These are phyloP conservation scores for Pseudochromis fuscus DNA, from an alignment of 2,797 vertebrate genomes.

Conservation along the genomic window DNA sequence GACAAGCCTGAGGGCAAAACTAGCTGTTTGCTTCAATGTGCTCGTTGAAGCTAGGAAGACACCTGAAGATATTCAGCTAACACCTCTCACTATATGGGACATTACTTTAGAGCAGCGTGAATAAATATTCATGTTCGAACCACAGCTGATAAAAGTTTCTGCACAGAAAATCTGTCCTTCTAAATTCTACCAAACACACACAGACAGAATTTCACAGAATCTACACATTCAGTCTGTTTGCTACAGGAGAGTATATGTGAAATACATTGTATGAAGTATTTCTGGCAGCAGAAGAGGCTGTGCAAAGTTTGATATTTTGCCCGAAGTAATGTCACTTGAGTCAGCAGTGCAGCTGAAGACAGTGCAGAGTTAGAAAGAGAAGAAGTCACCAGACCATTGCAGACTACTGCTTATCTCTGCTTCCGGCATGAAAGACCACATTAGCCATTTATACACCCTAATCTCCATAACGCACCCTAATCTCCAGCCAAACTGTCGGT, in stretches of 20 bases:
- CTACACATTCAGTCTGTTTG: slow-evolving; percentile 10
- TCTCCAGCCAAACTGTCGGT: neutral
- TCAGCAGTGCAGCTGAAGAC: slow-evolving; percentile 3
- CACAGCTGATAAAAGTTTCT: slow-evolving; percentile 5
- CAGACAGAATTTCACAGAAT: neutral
- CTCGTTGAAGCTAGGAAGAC: slow-evolving; percentile 56
- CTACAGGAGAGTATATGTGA: neutral
- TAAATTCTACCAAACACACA: slow-evolving; percentile 6
- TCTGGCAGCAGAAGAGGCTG: neutral
- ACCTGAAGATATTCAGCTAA: slow-evolving; percentile 60
- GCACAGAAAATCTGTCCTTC: slow-evolving; percentile 11
- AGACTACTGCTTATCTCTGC: too few species aligned
- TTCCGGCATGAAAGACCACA: too few species aligned
- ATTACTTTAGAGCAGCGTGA: slow-evolving; percentile 38
- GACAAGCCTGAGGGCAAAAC: slow-evolving; percentile 47
- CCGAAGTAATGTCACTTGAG: too few species aligned
- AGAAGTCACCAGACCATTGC: neutral
- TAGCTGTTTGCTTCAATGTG: slow-evolving; percentile 47
- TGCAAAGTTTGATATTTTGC: neutral
- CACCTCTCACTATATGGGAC: slow-evolving; percentile 47
- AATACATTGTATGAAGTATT: neutral
- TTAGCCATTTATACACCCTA: too few species aligned
- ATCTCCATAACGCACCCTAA: too few species aligned
- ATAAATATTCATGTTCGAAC: slow-evolving; percentile 44
- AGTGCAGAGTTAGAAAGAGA: neutral